phyloP scores from a whole-genome alignment of 2,888 invertebrate species.

The Noctua janthe region DNA sequence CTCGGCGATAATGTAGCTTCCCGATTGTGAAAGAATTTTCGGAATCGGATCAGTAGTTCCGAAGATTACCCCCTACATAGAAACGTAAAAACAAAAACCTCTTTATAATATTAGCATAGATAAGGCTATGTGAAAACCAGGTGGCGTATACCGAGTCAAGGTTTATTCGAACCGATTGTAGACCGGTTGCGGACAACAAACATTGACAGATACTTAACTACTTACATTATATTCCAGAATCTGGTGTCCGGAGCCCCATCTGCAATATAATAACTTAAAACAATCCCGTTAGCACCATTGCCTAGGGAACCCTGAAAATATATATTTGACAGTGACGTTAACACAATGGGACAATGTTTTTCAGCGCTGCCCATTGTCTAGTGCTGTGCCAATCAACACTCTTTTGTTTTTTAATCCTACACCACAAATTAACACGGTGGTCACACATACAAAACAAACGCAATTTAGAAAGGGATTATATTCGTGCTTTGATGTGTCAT shows the following conservation, averaged over 20 bases:
- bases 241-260: too few relatives aligned
- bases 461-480: slow-evolving; percentile 39
- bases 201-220: not conserved
- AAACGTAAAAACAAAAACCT: too few relatives aligned
- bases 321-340: slow-evolving; percentile 42
- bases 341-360: slow-evolving; percentile 40
- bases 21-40: too few relatives aligned
- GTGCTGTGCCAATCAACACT: slow-evolving; percentile 43
- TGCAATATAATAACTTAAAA: not conserved
- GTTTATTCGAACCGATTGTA: not conserved
- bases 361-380: slow-evolving; percentile 33
- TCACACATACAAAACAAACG: slow-evolving; percentile 29
- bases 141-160: not conserved
- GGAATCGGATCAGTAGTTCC: too few relatives aligned
- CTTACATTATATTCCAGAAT: too few relatives aligned
- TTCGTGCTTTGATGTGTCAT: slow-evolving; percentile 1
- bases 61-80: too few relatives aligned
- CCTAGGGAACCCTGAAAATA: slow-evolving; percentile 10
- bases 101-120: too few relatives aligned
- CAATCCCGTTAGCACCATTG: not conserved
- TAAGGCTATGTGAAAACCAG: not conserved
- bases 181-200: not conserved
- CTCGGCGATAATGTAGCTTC: too few relatives aligned
- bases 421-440: slow-evolving; percentile 39
- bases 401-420: slow-evolving; percentile 51